phyloP scores from a whole-genome alignment of 1,140 invertebrate genomes.

The Araneus ventricosus region DNA sequence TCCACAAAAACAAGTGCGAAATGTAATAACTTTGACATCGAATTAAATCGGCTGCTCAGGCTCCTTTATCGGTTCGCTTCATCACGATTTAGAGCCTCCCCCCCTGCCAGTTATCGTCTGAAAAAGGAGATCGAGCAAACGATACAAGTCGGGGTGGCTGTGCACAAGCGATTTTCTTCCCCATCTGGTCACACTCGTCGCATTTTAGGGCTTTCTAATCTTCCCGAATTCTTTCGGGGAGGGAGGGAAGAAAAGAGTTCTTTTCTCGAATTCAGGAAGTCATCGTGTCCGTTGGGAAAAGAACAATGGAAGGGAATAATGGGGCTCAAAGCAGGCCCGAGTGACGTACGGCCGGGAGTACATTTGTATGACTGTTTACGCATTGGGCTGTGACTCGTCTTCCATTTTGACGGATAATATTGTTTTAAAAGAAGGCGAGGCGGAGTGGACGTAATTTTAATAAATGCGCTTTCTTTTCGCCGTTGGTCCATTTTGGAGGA shows the following conservation, averaged over 20 bases:
- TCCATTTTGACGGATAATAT: slow-evolving; percentile 39
- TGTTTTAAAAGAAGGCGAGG: slow-evolving; percentile 11
- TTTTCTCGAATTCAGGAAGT: slow-evolving; percentile 37
- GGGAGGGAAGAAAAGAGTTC: not conserved
- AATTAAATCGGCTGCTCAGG: slow-evolving; percentile 50
- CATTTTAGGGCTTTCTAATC: slow-evolving; percentile 33
- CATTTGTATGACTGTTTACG: slow-evolving; percentile 63
- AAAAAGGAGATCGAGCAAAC: slow-evolving; percentile 10
- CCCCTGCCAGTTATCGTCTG: not conserved
- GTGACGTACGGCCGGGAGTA: not conserved
- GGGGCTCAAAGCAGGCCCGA: not conserved
- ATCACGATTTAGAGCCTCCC: not conserved
- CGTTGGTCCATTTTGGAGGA: slow-evolving; percentile 11
- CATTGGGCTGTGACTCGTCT: slow-evolving; percentile 56
- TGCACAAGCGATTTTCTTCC: slow-evolving; percentile 22
- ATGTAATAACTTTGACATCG: slow-evolving; percentile 70
- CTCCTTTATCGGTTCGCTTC: slow-evolving; percentile 33
- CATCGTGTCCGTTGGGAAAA: slow-evolving; percentile 24
- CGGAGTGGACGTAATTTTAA: not conserved
- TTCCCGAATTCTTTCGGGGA: not conserved
- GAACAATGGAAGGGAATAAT: slow-evolving; percentile 62
- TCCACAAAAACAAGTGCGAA: slow-evolving; percentile 16
- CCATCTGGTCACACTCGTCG: slow-evolving; percentile 15
- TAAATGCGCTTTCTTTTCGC: slow-evolving; percentile 17
- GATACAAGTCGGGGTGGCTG: not conserved